phyloP scores from a whole-genome alignment of 2,797 vertebrate genomes.

The Pterois miles region DNA sequence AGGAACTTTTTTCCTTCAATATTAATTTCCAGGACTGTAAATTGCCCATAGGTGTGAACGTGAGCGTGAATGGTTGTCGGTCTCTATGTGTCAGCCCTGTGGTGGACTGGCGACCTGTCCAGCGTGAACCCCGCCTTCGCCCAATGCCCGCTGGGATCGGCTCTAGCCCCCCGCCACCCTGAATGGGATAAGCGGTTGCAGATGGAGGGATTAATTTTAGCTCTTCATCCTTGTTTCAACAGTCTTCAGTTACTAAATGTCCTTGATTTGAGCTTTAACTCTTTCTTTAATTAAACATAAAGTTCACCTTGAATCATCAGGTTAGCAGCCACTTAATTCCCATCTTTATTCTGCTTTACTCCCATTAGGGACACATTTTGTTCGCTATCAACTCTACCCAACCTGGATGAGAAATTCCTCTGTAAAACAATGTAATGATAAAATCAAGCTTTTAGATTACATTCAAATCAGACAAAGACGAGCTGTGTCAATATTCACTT shows the following conservation, averaged over 20 bases:
- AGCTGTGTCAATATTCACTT: neutral
- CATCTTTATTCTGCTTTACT: slow-evolving; percentile 23
- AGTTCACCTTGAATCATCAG: neutral
- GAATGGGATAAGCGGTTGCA: too few relatives aligned
- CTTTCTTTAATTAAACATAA: neutral
- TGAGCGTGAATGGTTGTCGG: too few relatives aligned
- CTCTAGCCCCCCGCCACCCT: too few relatives aligned
- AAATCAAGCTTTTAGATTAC: neutral
- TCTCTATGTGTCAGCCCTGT: too few relatives aligned
- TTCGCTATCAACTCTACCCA: neutral
- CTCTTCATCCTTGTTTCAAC: slow-evolving; percentile 6
- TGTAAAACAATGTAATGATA: neutral
- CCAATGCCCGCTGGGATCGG: too few relatives aligned
- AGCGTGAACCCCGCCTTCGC: too few relatives aligned
- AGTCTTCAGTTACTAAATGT: neutral
- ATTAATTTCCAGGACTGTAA: neutral
- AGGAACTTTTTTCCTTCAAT: neutral
- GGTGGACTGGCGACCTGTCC: too few relatives aligned
- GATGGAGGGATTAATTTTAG: too few relatives aligned
- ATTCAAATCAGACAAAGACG: neutral
- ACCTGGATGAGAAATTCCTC: neutral
- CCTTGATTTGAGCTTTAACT: slow-evolving; percentile 26
- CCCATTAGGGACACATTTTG: neutral
- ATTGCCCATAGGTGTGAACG: too few relatives aligned
- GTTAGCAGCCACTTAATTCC: slow-evolving; percentile 16